Conservation (phyloP, 2,888 invertebrate genomes). For the Strigamia maritima region DNA sequence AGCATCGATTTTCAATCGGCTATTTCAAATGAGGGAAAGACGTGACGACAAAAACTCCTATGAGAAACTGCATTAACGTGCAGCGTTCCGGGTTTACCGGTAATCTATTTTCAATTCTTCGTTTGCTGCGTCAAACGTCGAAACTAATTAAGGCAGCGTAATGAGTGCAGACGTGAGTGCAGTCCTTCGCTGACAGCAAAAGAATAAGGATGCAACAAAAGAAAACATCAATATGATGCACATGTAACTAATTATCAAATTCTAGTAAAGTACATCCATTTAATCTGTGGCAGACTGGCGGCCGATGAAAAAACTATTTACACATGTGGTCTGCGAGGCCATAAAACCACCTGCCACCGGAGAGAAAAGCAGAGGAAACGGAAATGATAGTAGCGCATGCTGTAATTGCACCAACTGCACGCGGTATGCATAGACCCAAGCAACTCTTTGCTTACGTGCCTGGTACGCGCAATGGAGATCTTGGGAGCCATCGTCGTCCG, state of each 20-base stretch:
- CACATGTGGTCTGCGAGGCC: conserved; percentile 10
- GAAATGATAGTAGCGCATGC: conserved; percentile 22
- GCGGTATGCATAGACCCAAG: neutral
- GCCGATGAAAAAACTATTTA: conserved; percentile 12
- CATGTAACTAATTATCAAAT: neutral
- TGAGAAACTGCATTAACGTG: neutral
- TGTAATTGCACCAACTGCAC: conserved; percentile 32
- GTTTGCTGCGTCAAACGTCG: conserved; percentile 28
- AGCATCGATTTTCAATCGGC: conserved; percentile 31
- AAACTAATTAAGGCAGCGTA: conserved; percentile 26
- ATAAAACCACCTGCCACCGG: conserved; percentile 18
- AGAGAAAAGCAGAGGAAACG: conserved; percentile 20
- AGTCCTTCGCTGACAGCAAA: conserved; percentile 12
- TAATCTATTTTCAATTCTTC: conserved; percentile 32
- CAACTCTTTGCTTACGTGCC: conserved; percentile 27
- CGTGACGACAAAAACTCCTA: conserved; percentile 21
- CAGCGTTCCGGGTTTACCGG: conserved; percentile 24
- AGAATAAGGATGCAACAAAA: neutral
- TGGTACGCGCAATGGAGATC: conserved; percentile 21
- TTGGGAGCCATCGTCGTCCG: conserved; percentile 15
- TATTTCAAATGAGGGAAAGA: neutral
- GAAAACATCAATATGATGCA: neutral
- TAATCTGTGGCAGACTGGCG: neutral
- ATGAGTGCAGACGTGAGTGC: conserved; percentile 3
- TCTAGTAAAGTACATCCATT: neutral